Conservation (phyloP, 1,140 invertebrate genomes). For the Oedothorax gibbosus region DNA sequence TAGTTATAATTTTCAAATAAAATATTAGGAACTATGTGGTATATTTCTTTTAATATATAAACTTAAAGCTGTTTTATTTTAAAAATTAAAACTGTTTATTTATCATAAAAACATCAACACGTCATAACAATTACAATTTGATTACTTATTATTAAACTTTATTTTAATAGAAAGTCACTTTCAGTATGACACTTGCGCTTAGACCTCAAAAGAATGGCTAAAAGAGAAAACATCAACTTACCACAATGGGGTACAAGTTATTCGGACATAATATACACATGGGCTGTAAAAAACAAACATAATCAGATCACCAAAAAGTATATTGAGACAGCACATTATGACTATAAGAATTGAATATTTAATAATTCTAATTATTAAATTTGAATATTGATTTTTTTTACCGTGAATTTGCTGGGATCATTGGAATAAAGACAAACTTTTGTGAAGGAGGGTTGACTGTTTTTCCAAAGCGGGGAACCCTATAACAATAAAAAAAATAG, state of each 20-base stretch:
- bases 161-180: too few species aligned
- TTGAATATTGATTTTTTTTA: constrained; percentile 2
- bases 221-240: background rate
- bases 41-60: too few species aligned
- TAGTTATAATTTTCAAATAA: too few species aligned
- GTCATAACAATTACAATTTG: too few species aligned
- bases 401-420: constrained; percentile 44
- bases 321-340: background rate
- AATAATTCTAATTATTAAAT: background rate
- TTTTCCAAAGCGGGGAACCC: constrained; percentile 43
- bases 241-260: constrained; percentile 46
- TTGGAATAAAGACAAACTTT: constrained; percentile 45
- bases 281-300: constrained; percentile 26
- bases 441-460: constrained; percentile 44
- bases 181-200: too few species aligned
- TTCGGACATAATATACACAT: constrained; percentile 44
- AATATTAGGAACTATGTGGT: too few species aligned
- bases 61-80: too few species aligned
- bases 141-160: too few species aligned
- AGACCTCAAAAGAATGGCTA: too few species aligned
- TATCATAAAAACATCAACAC: too few species aligned
- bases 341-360: background rate
- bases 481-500: background rate
- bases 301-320: background rate
- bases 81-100: too few species aligned